Evolutionary conservation across 2,797 vertebrate species (phyloP).

Genomic region (Periparus ater): DNA sequence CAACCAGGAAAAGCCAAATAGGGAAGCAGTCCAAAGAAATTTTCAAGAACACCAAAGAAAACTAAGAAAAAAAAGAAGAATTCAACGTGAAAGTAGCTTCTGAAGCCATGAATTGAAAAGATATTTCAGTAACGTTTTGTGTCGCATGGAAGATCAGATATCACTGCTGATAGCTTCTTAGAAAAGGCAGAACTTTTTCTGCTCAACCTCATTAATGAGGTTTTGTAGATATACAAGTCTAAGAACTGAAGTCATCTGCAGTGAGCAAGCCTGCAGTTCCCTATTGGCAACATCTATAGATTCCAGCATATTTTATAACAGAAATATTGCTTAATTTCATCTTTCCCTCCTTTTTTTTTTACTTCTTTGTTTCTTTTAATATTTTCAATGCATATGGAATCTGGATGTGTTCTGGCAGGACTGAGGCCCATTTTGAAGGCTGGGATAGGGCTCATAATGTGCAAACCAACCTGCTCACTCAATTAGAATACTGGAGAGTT

Average conservation of each 20-base stretch:
- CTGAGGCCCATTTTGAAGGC: neutral
- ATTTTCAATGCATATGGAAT: neutral
- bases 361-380: no score
- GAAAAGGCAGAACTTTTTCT: neutral
- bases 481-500: neutral
- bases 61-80: neutral
- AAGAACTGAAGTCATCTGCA: neutral
- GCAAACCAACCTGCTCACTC: neutral
- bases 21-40: neutral
- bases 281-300: neutral
- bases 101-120: neutral
- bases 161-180: neutral
- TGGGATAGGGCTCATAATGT: neutral
- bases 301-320: neutral
- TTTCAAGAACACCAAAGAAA: neutral
- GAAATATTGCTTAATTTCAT: neutral
- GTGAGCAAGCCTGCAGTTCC: neutral
- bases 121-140: neutral
- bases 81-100: neutral
- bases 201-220: neutral
- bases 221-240: neutral
- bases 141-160: neutral
- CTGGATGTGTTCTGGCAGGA: neutral
- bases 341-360: fast-evolving
- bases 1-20: constrained; percentile 3